A percentile compares a stretch with the other conserved stretches of the same genome.
These are phyloP conservation scores for Silurus meridionalis DNA, from an alignment of 2,113 vertebrate species.

Conservation along the genomic window DNA sequence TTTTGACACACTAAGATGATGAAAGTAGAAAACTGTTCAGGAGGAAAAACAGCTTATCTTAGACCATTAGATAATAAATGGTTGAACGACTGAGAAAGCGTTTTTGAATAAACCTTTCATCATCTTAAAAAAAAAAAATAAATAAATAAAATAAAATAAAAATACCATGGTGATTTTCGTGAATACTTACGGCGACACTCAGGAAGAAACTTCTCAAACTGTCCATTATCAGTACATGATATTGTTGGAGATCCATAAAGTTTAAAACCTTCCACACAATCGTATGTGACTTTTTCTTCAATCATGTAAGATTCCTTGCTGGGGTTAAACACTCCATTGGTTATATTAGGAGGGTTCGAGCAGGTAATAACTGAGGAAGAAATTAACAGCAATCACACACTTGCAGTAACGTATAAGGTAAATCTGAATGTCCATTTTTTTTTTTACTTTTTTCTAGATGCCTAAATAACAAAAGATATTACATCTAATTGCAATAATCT, in stretches of 20 bases:
- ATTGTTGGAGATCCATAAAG: neutral
- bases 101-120: neutral
- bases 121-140: neutral
- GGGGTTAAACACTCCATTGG: neutral
- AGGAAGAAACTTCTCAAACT: neutral
- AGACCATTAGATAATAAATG: neutral
- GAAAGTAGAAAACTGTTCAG: neutral
- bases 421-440: neutral
- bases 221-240: slow-evolving; percentile 42
- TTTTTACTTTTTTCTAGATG: too few species aligned
- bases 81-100: neutral
- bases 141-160: neutral
- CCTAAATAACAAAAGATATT: neutral
- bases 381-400: neutral
- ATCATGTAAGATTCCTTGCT: neutral
- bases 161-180: neutral
- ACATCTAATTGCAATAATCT: neutral
- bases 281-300: neutral
- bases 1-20: neutral
- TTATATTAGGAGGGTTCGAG: neutral
- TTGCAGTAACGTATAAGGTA: neutral
- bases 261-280: neutral
- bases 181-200: neutral
- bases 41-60: neutral
- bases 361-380: neutral